A percentile compares a stretch with the other conserved stretches of the same genome.
Conservation (phyloP, 2,797 vertebrate genomes). For the Ptychadena robeensis region DNA sequence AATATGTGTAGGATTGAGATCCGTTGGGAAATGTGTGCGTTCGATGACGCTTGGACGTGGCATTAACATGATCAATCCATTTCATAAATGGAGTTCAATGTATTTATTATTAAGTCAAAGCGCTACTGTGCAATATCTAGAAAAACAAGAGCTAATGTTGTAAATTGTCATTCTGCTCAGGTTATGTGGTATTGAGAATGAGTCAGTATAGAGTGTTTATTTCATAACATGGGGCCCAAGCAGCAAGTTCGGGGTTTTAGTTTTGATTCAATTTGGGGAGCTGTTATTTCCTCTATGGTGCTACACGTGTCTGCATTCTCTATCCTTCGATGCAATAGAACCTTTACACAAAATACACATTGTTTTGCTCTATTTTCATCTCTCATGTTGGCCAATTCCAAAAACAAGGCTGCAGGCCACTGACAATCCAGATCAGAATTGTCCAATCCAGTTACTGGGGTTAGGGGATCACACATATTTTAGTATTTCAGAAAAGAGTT, state of each 20-base stretch:
- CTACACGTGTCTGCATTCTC: too few relatives aligned
- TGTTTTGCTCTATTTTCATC: too few relatives aligned
- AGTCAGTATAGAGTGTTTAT: background rate
- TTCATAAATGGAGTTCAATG: constrained; percentile 61
- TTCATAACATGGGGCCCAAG: background rate
- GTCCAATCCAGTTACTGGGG: too few relatives aligned
- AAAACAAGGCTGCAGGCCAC: background rate
- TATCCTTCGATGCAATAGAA: too few relatives aligned
- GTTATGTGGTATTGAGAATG: constrained; percentile 63
- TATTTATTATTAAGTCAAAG: constrained; percentile 62
- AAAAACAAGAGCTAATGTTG: constrained; percentile 67
- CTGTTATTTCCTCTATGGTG: background rate
- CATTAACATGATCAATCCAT: constrained; percentile 62
- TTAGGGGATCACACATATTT: too few relatives aligned
- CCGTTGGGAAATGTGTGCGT: constrained; percentile 59
- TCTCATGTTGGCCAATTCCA: background rate
- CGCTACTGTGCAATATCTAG: constrained; percentile 64
- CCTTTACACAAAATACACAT: background rate
- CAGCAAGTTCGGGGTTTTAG: background rate
- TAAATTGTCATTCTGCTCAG: constrained; percentile 66
- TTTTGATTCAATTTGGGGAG: background rate
- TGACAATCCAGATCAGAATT: background rate
- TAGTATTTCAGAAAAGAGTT: too few relatives aligned
- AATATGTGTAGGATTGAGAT: constrained; percentile 51
- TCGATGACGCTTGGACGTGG: constrained; percentile 54